Evolutionary conservation across 2,888 invertebrate genomes (phyloP), one percentile per base, ranked within the genome.

Genomic region (Hartigia nigra): DNA sequence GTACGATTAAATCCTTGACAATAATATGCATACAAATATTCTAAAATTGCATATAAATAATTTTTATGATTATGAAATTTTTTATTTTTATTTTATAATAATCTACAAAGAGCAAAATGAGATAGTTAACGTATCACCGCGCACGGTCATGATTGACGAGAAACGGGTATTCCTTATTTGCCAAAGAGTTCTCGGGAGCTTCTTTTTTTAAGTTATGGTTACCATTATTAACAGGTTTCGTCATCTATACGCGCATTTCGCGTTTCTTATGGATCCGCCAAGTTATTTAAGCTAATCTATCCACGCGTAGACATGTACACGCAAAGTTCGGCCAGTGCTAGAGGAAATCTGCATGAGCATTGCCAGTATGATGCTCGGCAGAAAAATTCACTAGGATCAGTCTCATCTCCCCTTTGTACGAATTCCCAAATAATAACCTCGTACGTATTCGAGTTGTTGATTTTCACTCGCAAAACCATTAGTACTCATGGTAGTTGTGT

Each of bases 91-190:
- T 0, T 23, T 55, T 2, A 55, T 14, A 23, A 9, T 23, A 0
- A 55, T 55, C 9, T 23, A 23, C 55, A 9, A 9, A 55, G 23
- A 9, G 55, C 23, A 55, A 55, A 23, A 23, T 23, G 23, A 14
- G 78, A 76, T 36, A 37, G 78, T 75, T 31, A 39, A 31, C 70
- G 69, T 69, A 77, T 78, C 39, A 77, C 23, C 23, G 9, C 55
- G 55, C 9, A 9, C 2, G 3, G 23, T 55, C 55, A 9, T 9
- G 14, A 9, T 14, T 9, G 55, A 9, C 55, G 55, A 23, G 23
- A 23, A 9, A 23, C 14, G 23, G 9, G 55, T 23, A 55, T 55
- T 23, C 23, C 55, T 9, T 23, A 55, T 55, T 55, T 55, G 55
- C 55, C 9, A 55, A 9, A 9, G 55, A 55, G n/a, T n/a, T n/a